Conservation (phyloP, 2,797 vertebrate genomes). For the Pangasius macronema region DNA sequence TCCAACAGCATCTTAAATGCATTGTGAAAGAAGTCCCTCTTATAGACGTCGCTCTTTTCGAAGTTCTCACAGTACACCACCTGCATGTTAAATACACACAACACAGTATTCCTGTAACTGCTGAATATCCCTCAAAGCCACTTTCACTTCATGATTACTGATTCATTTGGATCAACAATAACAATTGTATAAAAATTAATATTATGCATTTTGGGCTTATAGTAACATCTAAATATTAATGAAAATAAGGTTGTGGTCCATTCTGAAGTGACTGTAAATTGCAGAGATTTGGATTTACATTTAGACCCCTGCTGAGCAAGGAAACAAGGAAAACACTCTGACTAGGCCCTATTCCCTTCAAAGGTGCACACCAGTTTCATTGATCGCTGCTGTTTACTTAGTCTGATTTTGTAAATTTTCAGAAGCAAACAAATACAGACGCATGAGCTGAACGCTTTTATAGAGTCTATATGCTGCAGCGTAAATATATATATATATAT, state of each 20-base stretch:
- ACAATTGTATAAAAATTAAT: not conserved
- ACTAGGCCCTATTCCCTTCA: not conserved
- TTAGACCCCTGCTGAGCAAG: not conserved
- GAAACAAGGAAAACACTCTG: not conserved
- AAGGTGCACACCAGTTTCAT: not conserved
- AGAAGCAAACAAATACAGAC: not conserved
- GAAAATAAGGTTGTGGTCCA: not conserved
- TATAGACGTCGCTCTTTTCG: conserved; percentile 77
- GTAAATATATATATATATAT: no score
- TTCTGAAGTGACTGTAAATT: not conserved
- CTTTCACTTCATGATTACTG: not conserved
- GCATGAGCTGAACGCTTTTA: not conserved
- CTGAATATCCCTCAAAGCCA: no score
- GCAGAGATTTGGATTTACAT: not conserved
- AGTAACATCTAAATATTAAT: not conserved
- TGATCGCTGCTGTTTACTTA: not conserved
- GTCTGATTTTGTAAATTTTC: not conserved
- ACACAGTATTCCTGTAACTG: not conserved
- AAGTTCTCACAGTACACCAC: conserved; percentile 69
- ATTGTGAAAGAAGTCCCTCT: conserved; percentile 87
- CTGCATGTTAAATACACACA: conserved; percentile 55
- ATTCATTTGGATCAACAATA: not conserved
- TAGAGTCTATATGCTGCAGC: not conserved
- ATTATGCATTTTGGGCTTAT: not conserved
- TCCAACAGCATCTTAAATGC: conserved; percentile 83